These are phyloP conservation scores for Dione vanillae DNA, from an alignment of 2,888 invertebrate species.

Conservation along the genomic window DNA sequence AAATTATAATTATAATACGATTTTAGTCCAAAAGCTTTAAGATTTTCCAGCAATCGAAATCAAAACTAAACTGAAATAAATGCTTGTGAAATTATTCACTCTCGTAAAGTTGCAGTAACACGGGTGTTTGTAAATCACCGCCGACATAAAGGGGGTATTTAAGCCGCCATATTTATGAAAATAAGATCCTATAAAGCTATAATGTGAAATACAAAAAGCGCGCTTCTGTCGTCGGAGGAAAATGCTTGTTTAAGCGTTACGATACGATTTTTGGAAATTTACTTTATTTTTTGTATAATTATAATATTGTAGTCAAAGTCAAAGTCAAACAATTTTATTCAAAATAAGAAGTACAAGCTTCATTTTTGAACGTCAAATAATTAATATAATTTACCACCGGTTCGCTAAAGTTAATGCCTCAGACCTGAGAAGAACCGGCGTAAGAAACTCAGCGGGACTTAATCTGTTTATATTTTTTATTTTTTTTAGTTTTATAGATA, in stretches of 20 bases:
- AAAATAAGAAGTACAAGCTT: no score
- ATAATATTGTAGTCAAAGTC: no score
- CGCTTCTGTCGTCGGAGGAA: conserved; percentile 52
- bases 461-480: no score
- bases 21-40: neutral
- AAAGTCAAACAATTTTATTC: no score
- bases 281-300: no score
- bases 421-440: no score
- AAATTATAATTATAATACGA: neutral
- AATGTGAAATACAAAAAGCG: conserved; percentile 82
- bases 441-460: no score
- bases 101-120: conserved; percentile 50
- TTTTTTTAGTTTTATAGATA: no score
- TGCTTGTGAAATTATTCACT: conserved; percentile 25
- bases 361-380: no score
- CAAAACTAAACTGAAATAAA: conserved; percentile 9
- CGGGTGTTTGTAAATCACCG: conserved; percentile 75
- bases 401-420: no score
- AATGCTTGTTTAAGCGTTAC: conserved; percentile 47
- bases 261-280: conserved; percentile 47
- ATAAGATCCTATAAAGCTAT: conserved; percentile 78
- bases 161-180: conserved; percentile 82
- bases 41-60: neutral
- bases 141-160: conserved; percentile 77
- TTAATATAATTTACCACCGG: no score